Evolutionary conservation across 1,140 invertebrate genomes (phyloP).

Genomic region (Diorhabda elongata): DNA sequence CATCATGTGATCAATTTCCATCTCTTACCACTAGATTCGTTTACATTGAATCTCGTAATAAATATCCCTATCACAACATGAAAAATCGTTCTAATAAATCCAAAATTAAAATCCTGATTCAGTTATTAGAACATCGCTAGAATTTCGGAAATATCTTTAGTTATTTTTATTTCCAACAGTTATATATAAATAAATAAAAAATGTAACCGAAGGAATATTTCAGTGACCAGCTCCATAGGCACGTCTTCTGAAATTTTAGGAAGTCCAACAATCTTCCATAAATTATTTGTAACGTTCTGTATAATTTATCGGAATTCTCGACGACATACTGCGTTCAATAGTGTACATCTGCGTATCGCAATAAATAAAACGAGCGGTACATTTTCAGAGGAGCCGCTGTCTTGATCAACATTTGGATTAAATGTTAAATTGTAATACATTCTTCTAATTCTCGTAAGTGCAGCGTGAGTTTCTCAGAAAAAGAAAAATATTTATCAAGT

Average conservation of each 20-base stretch:
- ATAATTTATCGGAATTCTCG: conserved; percentile 37
- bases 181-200: no score
- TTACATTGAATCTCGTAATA: no score
- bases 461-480: conserved; percentile 28
- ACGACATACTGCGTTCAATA: conserved; percentile 30
- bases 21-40: no score
- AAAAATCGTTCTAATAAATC: no score
- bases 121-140: no score
- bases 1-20: no score
- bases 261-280: conserved; percentile 24
- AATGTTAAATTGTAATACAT: conserved; percentile 42
- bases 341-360: conserved; percentile 30
- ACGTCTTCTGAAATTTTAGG: conserved; percentile 19
- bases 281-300: conserved; percentile 33
- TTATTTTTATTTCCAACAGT: no score
- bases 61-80: no score
- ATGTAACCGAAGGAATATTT: no score
- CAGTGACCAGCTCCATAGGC: not conserved
- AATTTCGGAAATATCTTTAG: no score
- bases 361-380: conserved; percentile 34
- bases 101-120: no score
- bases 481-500: no score
- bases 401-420: conserved; percentile 41
- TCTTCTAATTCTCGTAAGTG: conserved; percentile 38
- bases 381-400: conserved; percentile 30